A percentile compares a stretch with the other conserved stretches of the same genome.
phyloP scores from a whole-genome alignment of 2,113 vertebrate genomes.

The Suncus etruscus region DNA sequence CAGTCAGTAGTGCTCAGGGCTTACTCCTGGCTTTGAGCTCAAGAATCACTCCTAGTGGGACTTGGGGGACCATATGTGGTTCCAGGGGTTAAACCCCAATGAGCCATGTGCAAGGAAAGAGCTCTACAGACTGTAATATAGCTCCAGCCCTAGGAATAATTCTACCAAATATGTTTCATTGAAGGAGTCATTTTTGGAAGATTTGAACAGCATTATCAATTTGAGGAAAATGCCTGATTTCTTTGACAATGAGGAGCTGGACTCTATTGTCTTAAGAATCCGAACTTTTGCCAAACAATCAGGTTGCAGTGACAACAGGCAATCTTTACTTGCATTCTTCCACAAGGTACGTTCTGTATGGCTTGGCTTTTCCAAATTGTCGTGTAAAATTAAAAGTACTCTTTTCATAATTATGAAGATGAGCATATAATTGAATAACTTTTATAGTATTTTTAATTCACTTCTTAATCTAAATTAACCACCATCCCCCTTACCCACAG shows the following conservation, averaged over 20 bases:
- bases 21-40: too few relatives aligned
- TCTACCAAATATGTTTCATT: slow-evolving; percentile 20
- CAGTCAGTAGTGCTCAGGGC: too few relatives aligned
- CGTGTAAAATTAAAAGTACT: background rate
- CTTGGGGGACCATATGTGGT: too few relatives aligned
- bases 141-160: background rate
- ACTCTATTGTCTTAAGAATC: slow-evolving; percentile 69
- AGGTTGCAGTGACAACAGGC: slow-evolving; percentile 38
- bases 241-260: slow-evolving; percentile 83
- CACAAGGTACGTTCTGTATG: slow-evolving; percentile 77
- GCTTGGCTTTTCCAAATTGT: background rate
- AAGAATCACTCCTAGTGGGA: too few relatives aligned
- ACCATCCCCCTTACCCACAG: too few relatives aligned
- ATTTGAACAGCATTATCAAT: slow-evolving; percentile 80
- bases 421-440: background rate
- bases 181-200: slow-evolving; percentile 82
- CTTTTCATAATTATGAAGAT: background rate
- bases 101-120: background rate
- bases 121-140: background rate
- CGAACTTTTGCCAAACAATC: slow-evolving; percentile 53
- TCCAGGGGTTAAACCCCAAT: background rate
- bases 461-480: too few relatives aligned
- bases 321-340: slow-evolving; percentile 78
- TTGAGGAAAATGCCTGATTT: slow-evolving; percentile 76
- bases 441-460: background rate